These are phyloP conservation scores for Rhinogobius similis DNA, from an alignment of 2,113 vertebrate genomes.

Conservation along the genomic window DNA sequence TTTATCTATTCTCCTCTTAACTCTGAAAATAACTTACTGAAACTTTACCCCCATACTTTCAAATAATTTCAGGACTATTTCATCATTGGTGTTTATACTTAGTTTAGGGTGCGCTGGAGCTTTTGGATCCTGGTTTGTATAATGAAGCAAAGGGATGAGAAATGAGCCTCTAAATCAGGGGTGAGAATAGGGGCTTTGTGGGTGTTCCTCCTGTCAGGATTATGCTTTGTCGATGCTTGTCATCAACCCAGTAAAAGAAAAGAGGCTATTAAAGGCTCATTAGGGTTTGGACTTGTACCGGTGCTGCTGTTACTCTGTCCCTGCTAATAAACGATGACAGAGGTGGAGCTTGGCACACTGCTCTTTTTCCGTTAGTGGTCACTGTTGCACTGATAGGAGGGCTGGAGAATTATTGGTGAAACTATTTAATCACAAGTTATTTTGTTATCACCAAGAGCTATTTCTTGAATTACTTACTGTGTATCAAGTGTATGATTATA, in stretches of 20 bases:
- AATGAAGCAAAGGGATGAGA: slow-evolving; percentile 51
- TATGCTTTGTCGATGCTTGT: slow-evolving; percentile 63
- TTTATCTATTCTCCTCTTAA: slow-evolving; percentile 40
- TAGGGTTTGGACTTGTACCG: slow-evolving; percentile 62
- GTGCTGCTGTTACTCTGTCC: slow-evolving; percentile 32
- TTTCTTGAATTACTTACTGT: neutral
- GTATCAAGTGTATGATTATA: neutral
- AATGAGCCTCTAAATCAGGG: slow-evolving; percentile 57
- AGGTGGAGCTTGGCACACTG: slow-evolving; percentile 34
- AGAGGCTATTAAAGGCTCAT: slow-evolving; percentile 68
- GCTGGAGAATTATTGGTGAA: slow-evolving; percentile 49
- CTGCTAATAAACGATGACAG: slow-evolving; percentile 53
- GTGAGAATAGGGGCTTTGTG: slow-evolving; percentile 52
- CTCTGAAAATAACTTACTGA: slow-evolving; percentile 48
- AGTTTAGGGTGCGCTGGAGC: slow-evolving; percentile 27
- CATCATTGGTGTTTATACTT: slow-evolving; percentile 55
- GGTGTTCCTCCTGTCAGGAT: slow-evolving; percentile 68
- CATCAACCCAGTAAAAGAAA: slow-evolving; percentile 45
- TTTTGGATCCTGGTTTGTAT: slow-evolving; percentile 32
- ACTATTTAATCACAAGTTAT: slow-evolving; percentile 37
- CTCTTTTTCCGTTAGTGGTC: slow-evolving; percentile 38
- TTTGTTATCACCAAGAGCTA: neutral
- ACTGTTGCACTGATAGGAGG: slow-evolving; percentile 49
- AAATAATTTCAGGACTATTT: slow-evolving; percentile 45
- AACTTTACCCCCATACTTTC: slow-evolving; percentile 34